Evolutionary conservation across 2,113 vertebrate genomes (phyloP).

Genomic region (Antechinus flavipes): DNA sequence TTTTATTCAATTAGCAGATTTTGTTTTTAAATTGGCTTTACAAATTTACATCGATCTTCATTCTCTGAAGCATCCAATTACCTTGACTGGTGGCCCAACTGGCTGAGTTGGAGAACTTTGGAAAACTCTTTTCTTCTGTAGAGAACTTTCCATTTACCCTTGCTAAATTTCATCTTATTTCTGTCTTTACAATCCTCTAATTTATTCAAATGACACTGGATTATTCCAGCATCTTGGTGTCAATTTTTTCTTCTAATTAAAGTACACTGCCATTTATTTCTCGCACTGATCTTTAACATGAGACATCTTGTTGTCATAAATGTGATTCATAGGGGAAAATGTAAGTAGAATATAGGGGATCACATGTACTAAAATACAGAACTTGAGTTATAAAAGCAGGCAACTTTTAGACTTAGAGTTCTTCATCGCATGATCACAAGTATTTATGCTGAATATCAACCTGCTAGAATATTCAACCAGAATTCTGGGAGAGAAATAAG

Average conservation of each 20-base stretch:
- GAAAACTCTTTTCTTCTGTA: conserved; percentile 58
- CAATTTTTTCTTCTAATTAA: conserved; percentile 80
- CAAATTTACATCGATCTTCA: background rate
- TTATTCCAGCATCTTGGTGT: conserved; percentile 81
- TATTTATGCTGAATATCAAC: conserved; percentile 45
- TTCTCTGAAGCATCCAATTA: background rate
- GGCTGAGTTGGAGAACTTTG: background rate
- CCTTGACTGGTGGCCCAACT: background rate
- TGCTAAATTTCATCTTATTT: conserved; percentile 83
- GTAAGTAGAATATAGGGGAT: conserved; percentile 71
- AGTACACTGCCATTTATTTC: conserved; percentile 77
- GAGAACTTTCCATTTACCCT: conserved; percentile 78
- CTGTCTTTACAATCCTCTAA: conserved; percentile 78
- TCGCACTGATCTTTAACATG: conserved; percentile 77
- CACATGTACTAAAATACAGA: conserved; percentile 59
- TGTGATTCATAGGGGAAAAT: conserved; percentile 64
- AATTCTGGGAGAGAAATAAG: conserved; percentile 59
- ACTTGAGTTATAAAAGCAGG: conserved; percentile 20
- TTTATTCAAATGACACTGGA: conserved; percentile 85
- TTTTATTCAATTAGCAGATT: background rate
- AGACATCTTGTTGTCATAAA: conserved; percentile 75
- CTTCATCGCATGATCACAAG: background rate
- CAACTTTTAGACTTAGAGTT: conserved; percentile 23
- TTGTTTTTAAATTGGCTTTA: background rate
- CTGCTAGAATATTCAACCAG: conserved; percentile 30